These are phyloP conservation scores for Sebastes cheni DNA, from an alignment of 2,797 vertebrate genomes.

Conservation along the genomic window DNA sequence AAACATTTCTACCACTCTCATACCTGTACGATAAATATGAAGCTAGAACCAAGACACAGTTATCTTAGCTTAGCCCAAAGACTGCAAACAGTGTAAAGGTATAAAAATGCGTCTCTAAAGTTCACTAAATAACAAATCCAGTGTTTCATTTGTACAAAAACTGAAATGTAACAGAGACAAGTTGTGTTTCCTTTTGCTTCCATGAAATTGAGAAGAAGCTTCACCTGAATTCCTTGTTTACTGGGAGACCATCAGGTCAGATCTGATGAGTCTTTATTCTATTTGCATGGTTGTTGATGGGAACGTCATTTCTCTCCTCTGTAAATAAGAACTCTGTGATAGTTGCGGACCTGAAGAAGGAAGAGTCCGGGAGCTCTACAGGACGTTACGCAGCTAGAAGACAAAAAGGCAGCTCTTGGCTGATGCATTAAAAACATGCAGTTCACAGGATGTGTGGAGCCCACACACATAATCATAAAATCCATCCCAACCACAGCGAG, in stretches of 20 bases:
- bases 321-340: slow-evolving; percentile 15
- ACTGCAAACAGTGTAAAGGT: too few species aligned
- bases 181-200: neutral
- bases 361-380: slow-evolving; percentile 13
- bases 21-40: neutral
- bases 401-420: slow-evolving; percentile 1
- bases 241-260: neutral
- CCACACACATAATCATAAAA: slow-evolving; percentile 34
- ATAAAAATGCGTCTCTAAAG: neutral
- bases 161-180: neutral
- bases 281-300: neutral
- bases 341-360: slow-evolving; percentile 12
- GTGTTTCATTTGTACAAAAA: neutral
- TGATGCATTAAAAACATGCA: slow-evolving; percentile 27
- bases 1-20: neutral
- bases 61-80: neutral
- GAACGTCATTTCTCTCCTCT: neutral
- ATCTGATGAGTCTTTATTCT: neutral
- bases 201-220: neutral
- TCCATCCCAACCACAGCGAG: neutral
- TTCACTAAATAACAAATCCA: neutral
- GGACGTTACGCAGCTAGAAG: slow-evolving; percentile 7
- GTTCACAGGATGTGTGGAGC: slow-evolving; percentile 26
- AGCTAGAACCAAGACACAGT: neutral
- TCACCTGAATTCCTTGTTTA: too few species aligned